Conservation (phyloP, 1,140 invertebrate genomes). For the Drosophila repletoides region DNA sequence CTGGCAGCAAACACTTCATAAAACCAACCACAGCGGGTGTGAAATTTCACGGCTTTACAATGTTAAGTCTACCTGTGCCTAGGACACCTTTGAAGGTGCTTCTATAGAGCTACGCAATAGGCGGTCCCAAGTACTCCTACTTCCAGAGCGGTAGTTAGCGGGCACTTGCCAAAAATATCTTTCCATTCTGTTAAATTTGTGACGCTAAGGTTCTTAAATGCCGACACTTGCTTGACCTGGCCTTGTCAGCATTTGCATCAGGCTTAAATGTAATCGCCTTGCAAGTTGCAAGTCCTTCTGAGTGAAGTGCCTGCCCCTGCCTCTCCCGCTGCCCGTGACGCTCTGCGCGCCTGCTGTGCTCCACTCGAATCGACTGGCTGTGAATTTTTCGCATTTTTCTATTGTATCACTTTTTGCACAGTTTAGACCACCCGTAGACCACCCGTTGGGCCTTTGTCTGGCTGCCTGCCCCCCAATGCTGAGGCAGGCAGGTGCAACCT, state of each 20-base stretch:
- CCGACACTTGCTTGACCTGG: slow-evolving; percentile 47
- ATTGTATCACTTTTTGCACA: slow-evolving; percentile 40
- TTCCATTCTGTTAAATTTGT: slow-evolving; percentile 47
- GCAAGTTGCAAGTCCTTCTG: slow-evolving; percentile 61
- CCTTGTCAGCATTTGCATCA: slow-evolving; percentile 33
- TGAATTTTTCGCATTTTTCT: slow-evolving; percentile 32
- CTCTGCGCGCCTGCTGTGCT: slow-evolving; percentile 24
- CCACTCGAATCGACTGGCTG: slow-evolving; percentile 45
- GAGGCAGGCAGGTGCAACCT: slow-evolving; percentile 52
- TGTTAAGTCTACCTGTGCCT: slow-evolving; percentile 38
- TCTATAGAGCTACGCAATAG: slow-evolving; percentile 18
- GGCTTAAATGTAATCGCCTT: slow-evolving; percentile 15
- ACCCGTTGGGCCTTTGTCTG: slow-evolving; percentile 45
- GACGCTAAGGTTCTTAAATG: slow-evolving; percentile 49
- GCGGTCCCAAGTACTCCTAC: slow-evolving; percentile 28
- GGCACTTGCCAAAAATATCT: slow-evolving; percentile 53
- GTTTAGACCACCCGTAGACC: slow-evolving; percentile 26
- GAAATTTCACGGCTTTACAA: slow-evolving; percentile 66
- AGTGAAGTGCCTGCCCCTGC: slow-evolving; percentile 45
- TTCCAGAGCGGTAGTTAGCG: slow-evolving; percentile 44
- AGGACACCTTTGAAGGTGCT: slow-evolving; percentile 2
- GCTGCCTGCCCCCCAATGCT: not conserved
- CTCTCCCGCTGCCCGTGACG: slow-evolving; percentile 5
- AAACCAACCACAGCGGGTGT: slow-evolving; percentile 69
- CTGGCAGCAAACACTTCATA: slow-evolving; percentile 44